Conservation (phyloP, 2,113 vertebrate species). For the Dipodomys merriami region DNA sequence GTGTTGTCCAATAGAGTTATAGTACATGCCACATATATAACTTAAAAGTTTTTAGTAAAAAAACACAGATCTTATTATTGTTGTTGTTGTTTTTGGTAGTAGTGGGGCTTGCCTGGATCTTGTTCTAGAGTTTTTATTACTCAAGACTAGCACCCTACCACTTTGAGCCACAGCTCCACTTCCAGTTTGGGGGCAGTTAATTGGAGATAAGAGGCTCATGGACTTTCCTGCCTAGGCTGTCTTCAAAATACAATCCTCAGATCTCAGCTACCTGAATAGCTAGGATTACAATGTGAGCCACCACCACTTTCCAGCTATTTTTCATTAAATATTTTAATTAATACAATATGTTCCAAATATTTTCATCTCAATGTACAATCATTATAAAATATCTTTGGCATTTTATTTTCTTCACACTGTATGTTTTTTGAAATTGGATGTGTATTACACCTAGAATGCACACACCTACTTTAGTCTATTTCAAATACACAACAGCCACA, state of each 20-base stretch:
- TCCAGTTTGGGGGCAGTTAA: too few relatives aligned
- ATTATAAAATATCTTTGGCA: neutral
- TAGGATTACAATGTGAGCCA: neutral
- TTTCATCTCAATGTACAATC: neutral
- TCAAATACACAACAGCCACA: neutral
- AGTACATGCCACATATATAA: neutral
- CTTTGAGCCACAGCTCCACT: too few relatives aligned
- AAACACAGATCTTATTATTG: neutral
- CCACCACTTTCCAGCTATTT: neutral
- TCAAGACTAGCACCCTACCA: too few relatives aligned
- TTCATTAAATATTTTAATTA: constrained; percentile 11
- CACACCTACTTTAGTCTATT: neutral
- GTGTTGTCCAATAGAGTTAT: neutral
- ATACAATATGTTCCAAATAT: neutral
- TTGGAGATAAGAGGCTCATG: too few relatives aligned
- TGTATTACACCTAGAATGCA: neutral
- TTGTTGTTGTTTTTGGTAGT: too few relatives aligned
- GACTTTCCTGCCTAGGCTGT: too few relatives aligned
- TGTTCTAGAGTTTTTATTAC: neutral
- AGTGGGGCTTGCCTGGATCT: too few relatives aligned
- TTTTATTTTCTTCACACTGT: neutral
- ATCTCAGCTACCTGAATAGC: too few relatives aligned
- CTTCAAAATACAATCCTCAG: too few relatives aligned
- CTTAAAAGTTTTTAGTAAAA: constrained; percentile 31
- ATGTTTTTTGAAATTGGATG: neutral